Conservation (phyloP, 2,888 invertebrate genomes). For the Amphipoea lucens region DNA sequence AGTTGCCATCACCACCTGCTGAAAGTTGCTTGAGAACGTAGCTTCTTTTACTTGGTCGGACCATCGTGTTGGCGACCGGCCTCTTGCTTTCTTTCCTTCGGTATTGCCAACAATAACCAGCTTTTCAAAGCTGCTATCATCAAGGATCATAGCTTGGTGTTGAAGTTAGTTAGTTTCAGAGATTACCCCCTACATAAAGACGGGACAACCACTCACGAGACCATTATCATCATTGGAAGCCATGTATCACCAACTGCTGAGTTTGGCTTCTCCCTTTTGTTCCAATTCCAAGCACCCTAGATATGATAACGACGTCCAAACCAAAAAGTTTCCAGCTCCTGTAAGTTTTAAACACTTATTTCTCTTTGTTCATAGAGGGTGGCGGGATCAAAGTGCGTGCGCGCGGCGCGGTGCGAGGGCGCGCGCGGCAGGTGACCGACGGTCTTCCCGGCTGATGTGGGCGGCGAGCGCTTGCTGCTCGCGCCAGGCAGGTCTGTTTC, state of each 20-base stretch:
- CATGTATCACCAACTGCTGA: neutral
- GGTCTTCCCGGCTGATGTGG: slow-evolving; percentile 89
- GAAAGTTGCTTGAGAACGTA: too few relatives aligned
- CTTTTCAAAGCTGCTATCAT: too few relatives aligned
- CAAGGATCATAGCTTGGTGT: too few relatives aligned
- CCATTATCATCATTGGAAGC: neutral
- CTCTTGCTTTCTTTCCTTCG: too few relatives aligned
- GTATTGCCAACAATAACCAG: too few relatives aligned
- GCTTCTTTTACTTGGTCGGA: too few relatives aligned
- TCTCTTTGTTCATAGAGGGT: slow-evolving; percentile 81
- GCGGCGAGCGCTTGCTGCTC: slow-evolving; percentile 90
- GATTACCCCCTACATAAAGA: neutral
- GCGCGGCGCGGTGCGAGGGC: slow-evolving; percentile 84
- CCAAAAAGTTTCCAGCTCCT: neutral
- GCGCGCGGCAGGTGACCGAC: slow-evolving; percentile 89
- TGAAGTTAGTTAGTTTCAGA: too few relatives aligned
- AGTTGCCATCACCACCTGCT: too few relatives aligned
- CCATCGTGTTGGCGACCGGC: too few relatives aligned
- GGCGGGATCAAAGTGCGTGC: slow-evolving; percentile 81
- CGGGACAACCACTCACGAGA: too few relatives aligned
- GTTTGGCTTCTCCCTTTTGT: neutral
- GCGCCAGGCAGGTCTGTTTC: slow-evolving; percentile 87
- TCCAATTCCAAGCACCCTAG: neutral
- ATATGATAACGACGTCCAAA: neutral
- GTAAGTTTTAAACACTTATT: neutral